Conservation (phyloP, 2,888 invertebrate genomes). For the Netelia virgata region DNA sequence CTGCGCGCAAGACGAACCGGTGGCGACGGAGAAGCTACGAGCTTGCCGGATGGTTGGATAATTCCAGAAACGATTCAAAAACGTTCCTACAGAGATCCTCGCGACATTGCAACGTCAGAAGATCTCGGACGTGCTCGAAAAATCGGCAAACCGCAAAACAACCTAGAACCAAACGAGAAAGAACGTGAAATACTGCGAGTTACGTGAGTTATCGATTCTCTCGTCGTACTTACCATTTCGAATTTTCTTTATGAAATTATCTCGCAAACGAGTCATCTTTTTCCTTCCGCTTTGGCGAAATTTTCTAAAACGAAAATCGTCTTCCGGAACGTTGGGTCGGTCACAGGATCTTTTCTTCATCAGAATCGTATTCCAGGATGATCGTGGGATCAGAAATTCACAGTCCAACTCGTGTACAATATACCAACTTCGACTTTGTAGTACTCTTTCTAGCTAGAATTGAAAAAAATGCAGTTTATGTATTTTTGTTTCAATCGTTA, state of each 20-base stretch:
- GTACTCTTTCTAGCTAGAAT: too few relatives aligned
- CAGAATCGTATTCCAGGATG: neutral
- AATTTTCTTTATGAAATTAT: too few relatives aligned
- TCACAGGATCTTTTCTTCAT: too few relatives aligned
- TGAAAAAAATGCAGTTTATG: too few relatives aligned
- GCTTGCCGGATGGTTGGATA: conserved; percentile 73
- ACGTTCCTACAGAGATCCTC: conserved; percentile 74
- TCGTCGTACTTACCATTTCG: too few relatives aligned
- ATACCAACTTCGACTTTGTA: too few relatives aligned
- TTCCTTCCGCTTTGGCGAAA: too few relatives aligned
- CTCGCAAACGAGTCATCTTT: too few relatives aligned
- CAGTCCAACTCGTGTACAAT: too few relatives aligned
- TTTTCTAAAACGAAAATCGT: too few relatives aligned
- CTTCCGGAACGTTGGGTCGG: too few relatives aligned
- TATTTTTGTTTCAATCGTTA: too few relatives aligned
- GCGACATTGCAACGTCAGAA: conserved; percentile 55
- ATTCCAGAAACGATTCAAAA: conserved; percentile 77
- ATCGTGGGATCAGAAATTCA: neutral
- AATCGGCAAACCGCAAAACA: conserved; percentile 68
- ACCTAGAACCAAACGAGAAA: conserved; percentile 72
- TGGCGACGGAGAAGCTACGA: conserved; percentile 29
- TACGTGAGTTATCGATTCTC: conserved; percentile 68
- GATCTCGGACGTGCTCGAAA: conserved; percentile 32
- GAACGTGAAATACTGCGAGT: conserved; percentile 76
- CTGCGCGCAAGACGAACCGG: conserved; percentile 60